Base-by-base conservation (phyloP, 1,140 invertebrate species). In the Bombus pyrosoma region DNA sequence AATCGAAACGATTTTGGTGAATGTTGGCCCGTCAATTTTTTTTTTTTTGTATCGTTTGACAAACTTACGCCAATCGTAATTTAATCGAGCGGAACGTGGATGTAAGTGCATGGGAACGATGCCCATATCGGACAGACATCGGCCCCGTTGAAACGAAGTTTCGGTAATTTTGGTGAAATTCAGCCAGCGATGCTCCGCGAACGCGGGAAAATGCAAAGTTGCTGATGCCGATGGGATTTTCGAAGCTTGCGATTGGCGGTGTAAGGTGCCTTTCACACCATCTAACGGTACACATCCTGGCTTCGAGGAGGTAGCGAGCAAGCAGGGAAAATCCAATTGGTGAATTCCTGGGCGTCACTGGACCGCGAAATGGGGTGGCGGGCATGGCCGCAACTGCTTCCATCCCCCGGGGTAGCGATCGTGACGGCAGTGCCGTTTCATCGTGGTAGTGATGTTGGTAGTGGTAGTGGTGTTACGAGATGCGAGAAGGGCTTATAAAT, bases 241-340 rank as follows among this genome's bases (percentile, higher is more conserved):
- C 79, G 66, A 74, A 72, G 80, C 85, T 88, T 91, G 88, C 79
- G 82, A 53, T 43, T 74, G 85, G 34, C 91, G 87, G 86, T 90
- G 83, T 86, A 89, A 91, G 92, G 90, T 92, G 93, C 93, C 92
- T 94, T 94, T 93, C 91, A 92, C 93, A 93, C 92, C 92, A 93
- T 93, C 93, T 93, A 92, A 92, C 92, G 91, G 90, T 90, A 93
- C 28, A 53, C 91, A 93, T 92, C 91, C 91, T 76, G 81, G 86
- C 87, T 80, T 79, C 73, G 78, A 85, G 90, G 87, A 90, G 28
- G 88, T 88, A 90, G 88, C 91, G 87, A 86, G 92, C 91, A 91
- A 88, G 91, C 92, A 89, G 93, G 92, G 94, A 94, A 94, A 94
- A 95, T 95, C 94, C 94, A 94, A 94, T 95, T 94, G 93, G 92